phyloP scores from a whole-genome alignment of 2,888 invertebrate genomes.

The Drosophila colorata region DNA sequence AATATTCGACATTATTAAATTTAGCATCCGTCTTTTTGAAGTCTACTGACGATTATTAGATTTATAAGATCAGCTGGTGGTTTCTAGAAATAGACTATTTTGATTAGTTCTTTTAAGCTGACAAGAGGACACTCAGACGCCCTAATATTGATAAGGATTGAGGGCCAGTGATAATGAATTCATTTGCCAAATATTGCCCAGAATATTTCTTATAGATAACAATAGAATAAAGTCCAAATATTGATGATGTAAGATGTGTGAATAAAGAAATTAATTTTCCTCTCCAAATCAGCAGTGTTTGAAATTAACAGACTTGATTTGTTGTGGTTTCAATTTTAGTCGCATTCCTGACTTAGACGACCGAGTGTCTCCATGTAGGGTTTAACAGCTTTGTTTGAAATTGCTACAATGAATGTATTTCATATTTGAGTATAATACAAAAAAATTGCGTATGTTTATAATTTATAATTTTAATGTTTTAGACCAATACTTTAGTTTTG shows the following conservation, averaged over 20 bases:
- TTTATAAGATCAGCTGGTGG: conserved; percentile 26
- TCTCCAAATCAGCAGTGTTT: not conserved
- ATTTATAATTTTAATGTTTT: conserved; percentile 38
- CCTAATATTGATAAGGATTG: not conserved
- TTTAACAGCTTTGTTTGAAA: conserved; percentile 19
- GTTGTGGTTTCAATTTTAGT: not conserved
- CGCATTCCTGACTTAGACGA: not conserved
- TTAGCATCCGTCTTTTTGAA: conserved; percentile 2
- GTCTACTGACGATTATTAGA: conserved; percentile 52
- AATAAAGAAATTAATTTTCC: not conserved
- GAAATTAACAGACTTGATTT: not conserved
- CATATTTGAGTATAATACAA: conserved; percentile 36
- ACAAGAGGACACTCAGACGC: conserved; percentile 18
- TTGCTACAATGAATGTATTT: conserved; percentile 31
- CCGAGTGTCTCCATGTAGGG: conserved; percentile 12
- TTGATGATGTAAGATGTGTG: not conserved
- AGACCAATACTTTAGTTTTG: conserved; percentile 81
- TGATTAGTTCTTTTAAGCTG: conserved; percentile 28
- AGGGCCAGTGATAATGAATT: not conserved
- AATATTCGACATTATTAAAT: not conserved
- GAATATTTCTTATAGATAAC: not conserved
- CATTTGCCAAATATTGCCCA: conserved; percentile 1
- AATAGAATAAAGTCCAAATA: not conserved
- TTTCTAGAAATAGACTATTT: conserved; percentile 36
- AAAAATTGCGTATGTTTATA: conserved; percentile 33